Conservation (phyloP, 37 sponge, comb jelly and placozoan species). For the Lycopodina hypogea region DNA sequence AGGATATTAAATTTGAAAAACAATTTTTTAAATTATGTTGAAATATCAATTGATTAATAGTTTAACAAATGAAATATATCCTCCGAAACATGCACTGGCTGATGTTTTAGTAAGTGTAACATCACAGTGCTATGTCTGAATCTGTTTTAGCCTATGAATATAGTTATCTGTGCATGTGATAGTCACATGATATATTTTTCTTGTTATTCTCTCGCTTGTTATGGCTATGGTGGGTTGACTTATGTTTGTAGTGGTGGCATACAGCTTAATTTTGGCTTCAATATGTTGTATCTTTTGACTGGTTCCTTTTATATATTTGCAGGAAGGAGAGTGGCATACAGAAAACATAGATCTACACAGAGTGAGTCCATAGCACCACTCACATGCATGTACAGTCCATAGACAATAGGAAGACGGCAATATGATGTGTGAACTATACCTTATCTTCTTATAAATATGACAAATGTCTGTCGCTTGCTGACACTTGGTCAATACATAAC, state of each 20-base stretch:
- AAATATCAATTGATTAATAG: too few relatives aligned
- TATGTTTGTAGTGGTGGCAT: neutral
- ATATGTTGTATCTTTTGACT: neutral
- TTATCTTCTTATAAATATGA: too few relatives aligned
- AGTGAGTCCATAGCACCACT: neutral
- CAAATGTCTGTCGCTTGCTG: too few relatives aligned
- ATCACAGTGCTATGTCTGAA: neutral
- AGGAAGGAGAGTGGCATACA: slow-evolving; percentile 28
- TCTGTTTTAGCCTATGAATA: neutral
- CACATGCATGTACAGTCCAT: too few relatives aligned
- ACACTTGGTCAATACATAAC: too few relatives aligned
- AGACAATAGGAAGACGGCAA: too few relatives aligned
- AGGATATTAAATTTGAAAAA: too few relatives aligned
- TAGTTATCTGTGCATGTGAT: slow-evolving; percentile 2
- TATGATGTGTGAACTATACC: too few relatives aligned
- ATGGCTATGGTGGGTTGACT: neutral
- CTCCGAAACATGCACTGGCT: too few relatives aligned
- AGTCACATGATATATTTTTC: slow-evolving; percentile 1
- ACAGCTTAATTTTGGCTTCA: neutral
- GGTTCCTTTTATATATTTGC: slow-evolving; percentile 2
- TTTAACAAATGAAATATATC: too few relatives aligned
- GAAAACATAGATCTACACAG: slow-evolving; percentile 17
- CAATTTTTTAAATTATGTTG: too few relatives aligned
- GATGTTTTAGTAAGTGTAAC: too few relatives aligned
- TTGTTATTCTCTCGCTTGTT: neutral